Evolutionary conservation across 2,888 invertebrate genomes (phyloP).

Genomic region (Erpobdella octoculata): DNA sequence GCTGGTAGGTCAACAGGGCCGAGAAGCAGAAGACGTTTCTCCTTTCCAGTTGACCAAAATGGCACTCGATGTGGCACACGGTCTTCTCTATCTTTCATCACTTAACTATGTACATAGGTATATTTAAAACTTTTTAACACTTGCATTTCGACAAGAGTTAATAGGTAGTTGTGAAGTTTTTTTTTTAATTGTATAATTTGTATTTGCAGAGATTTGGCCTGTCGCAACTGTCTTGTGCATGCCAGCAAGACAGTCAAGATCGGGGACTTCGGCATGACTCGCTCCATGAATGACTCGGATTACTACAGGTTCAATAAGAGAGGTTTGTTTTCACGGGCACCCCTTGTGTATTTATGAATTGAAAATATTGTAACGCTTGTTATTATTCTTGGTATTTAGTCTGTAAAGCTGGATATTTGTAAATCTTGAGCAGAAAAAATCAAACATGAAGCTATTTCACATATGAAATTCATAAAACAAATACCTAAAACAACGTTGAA

Average conservation of each 20-base stretch:
- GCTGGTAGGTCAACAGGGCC: conserved; percentile 58
- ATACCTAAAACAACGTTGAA: too few species aligned
- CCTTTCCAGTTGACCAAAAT: conserved; percentile 71
- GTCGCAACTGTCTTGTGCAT: conserved; percentile 70
- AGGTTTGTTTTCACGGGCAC: too few species aligned
- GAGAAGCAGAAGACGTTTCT: conserved; percentile 65
- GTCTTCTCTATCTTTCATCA: conserved; percentile 73
- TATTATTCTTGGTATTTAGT: too few species aligned
- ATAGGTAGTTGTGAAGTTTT: background rate
- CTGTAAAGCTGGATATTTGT: too few species aligned
- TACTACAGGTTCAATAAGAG: conserved; percentile 81
- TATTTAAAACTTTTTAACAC: background rate
- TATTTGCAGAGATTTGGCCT: conserved; percentile 64
- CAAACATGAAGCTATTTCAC: too few species aligned
- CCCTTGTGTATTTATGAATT: background rate
- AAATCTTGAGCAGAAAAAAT: too few species aligned
- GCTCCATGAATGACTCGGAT: conserved; percentile 76
- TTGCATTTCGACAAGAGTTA: background rate
- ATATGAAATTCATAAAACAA: background rate
- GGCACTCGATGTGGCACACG: conserved; percentile 79
- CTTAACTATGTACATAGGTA: conserved; percentile 74
- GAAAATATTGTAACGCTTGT: background rate
- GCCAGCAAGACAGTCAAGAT: conserved; percentile 66
- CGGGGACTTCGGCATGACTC: conserved; percentile 85
- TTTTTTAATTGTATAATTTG: background rate